Base-by-base conservation (phyloP, 2,113 vertebrate species). In the Salminus brasiliensis region DNA sequence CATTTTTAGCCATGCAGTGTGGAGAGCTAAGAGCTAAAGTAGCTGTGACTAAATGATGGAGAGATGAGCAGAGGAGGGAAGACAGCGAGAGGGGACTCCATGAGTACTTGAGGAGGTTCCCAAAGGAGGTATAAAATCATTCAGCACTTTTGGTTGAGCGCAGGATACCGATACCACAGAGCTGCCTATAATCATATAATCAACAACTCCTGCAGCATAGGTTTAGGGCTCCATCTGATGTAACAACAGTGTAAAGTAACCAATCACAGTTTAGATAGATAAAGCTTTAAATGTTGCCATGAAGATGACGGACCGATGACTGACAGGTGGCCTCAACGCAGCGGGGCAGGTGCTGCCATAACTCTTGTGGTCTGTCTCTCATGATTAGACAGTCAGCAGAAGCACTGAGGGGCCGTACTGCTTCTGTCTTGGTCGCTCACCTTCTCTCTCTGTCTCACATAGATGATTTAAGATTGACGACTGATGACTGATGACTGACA, bases 1-100 rank as follows among this genome's bases (percentile, higher is more conserved):
- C 76, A 60, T 70, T 59, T 77, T 70, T 45, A 68, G 47, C 47
- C 27, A 74, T 32, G 39, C 9, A 49, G 47, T 18, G 5, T 49
- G 47, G 13, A 76, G 74, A 29, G 21, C 47, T 49, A 49, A 49
- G 74, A 29, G 21, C 47, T 49, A 49, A 49, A 32, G 9, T 21
- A 60, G 52, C 70, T 32, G 30, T 70, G 53, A 60, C 27, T 78
- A 60, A 78, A 78, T 78, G 66, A 70, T 70, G 53, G 49, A 39
- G 52, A 32, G 49, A 41, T 25, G 68, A 69, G 30, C 65, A 69
- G 52, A 78, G 27, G 45, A 69, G 25, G 57, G 66, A 36, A 29
- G 47, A 2, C 39, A 60, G 66, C 23, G 4, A 12, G 43, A 41
- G 53, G 21, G 23, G 23, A 25, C 52, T 9, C 1, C 21, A 25